Evolutionary conservation across 1,140 invertebrate species (phyloP).

Genomic region (Listronotus oregonensis): DNA sequence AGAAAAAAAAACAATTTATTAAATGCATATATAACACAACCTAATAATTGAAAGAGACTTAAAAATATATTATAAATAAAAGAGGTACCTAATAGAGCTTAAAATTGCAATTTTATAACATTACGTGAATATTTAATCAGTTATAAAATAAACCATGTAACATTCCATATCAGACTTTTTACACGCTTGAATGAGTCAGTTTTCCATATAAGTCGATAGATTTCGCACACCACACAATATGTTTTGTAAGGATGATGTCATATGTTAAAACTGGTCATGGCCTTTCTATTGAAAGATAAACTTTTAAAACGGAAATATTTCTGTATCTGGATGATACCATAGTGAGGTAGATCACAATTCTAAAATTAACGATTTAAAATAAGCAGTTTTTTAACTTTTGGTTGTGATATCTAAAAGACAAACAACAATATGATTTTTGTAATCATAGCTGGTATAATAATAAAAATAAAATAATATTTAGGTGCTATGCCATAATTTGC

Average conservation of each 20-base stretch:
- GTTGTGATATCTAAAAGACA: no score
- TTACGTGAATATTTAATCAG: background rate
- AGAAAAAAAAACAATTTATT: no score
- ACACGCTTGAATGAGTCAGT: conserved; percentile 26
- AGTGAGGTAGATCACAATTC: no score
- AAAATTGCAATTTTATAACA: background rate
- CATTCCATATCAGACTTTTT: conserved; percentile 22
- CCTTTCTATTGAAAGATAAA: conserved; percentile 7
- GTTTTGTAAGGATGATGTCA: conserved; percentile 18
- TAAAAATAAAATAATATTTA: no score
- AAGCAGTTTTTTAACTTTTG: no score
- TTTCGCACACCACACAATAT: conserved; percentile 12
- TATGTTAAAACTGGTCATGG: conserved; percentile 21
- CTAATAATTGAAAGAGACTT: background rate
- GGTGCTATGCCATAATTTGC: no score
- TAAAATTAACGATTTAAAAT: no score
- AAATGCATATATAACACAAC: no score
- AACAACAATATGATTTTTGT: no score
- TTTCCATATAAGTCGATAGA: conserved; percentile 25
- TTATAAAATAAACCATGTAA: background rate
- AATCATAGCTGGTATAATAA: no score
- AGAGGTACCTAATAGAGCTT: no score
- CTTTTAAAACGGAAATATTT: conserved; percentile 12
- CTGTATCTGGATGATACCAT: conserved; percentile 4
- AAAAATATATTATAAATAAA: no score